Base-by-base conservation (phyloP, 2,888 invertebrate species). In the Polymixis lichenea region DNA sequence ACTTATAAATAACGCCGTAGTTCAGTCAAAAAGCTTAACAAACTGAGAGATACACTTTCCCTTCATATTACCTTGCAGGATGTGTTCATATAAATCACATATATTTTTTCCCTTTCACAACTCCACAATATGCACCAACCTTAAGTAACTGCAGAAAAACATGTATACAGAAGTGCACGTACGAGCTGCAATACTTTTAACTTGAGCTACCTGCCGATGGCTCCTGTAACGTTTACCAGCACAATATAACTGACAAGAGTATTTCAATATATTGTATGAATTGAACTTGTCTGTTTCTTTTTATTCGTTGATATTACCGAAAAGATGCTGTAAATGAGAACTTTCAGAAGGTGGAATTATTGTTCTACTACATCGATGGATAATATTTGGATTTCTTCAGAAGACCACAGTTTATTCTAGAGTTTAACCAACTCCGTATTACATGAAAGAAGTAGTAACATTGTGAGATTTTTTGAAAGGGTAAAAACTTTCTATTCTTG, bases 151-250 rank as follows among this genome's bases (percentile, higher is more conserved):
- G 25, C 56, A 67, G 32, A 32, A 55, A 51, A 67, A 62, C 51
- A 28, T 62, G 55, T 43, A 43, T 15, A 75, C 56, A 66, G 61
- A 75, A 72, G 69, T 69, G 74, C 86, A 84, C 84, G 82, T 82
- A 72, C 70, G 68, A 81, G 73, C 78, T 80, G 84, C 77, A 78
- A 85, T 67, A 81, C 75, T 77, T 82, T 66, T 80, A 75, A 80
- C 72, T 78, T 69, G 64, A 65, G 53, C 51, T 70, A 83, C 79
- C 79, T 83, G 87, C 69, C 65, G 56, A 87, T 83, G 69, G 32
- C 83, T 46, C 53, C 8, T 53, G 22, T 67, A 67, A 25, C 49
- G 17, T 22, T 80, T 61, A 67, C 43, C 56, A 15, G 17, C 62
- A 64, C 25, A 28, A 77, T 22, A 62, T 2, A 56, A 55, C 58